Percentiles rank a stretch among this genome's conserved stretches.
These are phyloP conservation scores for Pseudochaenichthys georgianus DNA, from an alignment of 2,797 vertebrate species.

Conservation along the genomic window DNA sequence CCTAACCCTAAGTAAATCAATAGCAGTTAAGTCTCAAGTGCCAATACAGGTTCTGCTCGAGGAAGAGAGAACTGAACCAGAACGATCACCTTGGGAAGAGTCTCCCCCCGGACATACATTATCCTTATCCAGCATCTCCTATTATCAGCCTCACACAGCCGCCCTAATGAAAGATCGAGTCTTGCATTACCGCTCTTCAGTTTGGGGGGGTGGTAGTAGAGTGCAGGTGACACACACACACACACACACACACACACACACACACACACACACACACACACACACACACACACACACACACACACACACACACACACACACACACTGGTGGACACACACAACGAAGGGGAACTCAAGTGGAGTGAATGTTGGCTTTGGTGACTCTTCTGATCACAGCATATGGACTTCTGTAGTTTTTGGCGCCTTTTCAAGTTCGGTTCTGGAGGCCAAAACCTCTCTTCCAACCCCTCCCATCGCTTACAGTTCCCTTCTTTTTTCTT, in stretches of 20 bases:
- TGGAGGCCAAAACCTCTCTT: conserved; percentile 36
- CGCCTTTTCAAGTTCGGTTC: conserved; percentile 44
- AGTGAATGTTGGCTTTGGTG: conserved; percentile 35
- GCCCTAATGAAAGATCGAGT: conserved; percentile 79
- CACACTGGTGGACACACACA: conserved; percentile 6
- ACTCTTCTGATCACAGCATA: conserved; percentile 51
- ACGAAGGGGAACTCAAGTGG: background rate
- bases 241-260: too few relatives aligned
- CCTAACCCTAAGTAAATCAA: conserved; percentile 83
- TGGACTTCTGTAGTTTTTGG: conserved; percentile 61
- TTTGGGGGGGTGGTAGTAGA: conserved; percentile 22
- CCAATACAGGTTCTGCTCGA: conserved; percentile 82
- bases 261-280: too few relatives aligned
- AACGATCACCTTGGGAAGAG: conserved; percentile 82
- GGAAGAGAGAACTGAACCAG: conserved; percentile 79
- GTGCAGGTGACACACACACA: too few relatives aligned
- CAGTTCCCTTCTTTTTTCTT: background rate
- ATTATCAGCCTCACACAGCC: conserved; percentile 72
- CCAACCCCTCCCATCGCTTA: conserved; percentile 3
- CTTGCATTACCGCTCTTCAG: conserved; percentile 55
- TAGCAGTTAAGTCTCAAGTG: conserved; percentile 83
- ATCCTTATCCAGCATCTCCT: conserved; percentile 77
- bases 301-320: background rate
- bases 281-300: background rate
- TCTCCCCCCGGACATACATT: conserved; percentile 57